Evolutionary conservation across 2,888 invertebrate species (phyloP).

Genomic region (Cactoblastis cactorum): DNA sequence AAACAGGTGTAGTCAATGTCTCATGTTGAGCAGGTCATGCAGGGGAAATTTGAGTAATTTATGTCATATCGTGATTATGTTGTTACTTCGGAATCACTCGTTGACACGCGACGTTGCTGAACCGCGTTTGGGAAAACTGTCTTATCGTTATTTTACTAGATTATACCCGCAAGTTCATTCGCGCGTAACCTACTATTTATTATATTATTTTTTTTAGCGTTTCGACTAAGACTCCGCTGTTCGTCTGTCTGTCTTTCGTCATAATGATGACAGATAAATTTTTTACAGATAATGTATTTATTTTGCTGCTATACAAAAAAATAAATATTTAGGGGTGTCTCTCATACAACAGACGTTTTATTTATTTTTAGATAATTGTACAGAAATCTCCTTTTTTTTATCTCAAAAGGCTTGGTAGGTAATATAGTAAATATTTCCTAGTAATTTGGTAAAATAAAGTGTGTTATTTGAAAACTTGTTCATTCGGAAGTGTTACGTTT

Average conservation of each 20-base stretch:
- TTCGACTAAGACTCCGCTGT: too few relatives aligned
- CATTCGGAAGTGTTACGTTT: conserved; percentile 17
- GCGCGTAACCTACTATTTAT: too few relatives aligned
- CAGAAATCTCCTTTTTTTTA: too few relatives aligned
- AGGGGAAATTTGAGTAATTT: neutral
- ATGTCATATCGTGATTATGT: conserved; percentile 6
- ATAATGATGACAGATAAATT: too few relatives aligned
- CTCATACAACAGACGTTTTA: too few relatives aligned
- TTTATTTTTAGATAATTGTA: too few relatives aligned
- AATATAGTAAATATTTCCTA: neutral
- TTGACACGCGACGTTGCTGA: neutral
- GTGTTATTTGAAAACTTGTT: conserved; percentile 13
- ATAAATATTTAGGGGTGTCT: too few relatives aligned
- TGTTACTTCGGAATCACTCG: neutral
- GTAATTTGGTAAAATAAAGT: neutral
- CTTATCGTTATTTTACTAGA: neutral
- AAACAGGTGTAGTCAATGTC: neutral
- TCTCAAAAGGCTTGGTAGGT: too few relatives aligned
- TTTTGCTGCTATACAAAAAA: too few relatives aligned
- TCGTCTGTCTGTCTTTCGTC: too few relatives aligned
- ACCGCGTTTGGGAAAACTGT: neutral
- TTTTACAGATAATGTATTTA: too few relatives aligned
- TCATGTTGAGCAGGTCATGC: conserved; percentile 11
- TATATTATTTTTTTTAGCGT: too few relatives aligned
- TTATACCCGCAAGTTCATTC: neutral